Evolutionary conservation across 1,140 invertebrate genomes (phyloP).

Genomic region (Cardiocondyla obscurior): DNA sequence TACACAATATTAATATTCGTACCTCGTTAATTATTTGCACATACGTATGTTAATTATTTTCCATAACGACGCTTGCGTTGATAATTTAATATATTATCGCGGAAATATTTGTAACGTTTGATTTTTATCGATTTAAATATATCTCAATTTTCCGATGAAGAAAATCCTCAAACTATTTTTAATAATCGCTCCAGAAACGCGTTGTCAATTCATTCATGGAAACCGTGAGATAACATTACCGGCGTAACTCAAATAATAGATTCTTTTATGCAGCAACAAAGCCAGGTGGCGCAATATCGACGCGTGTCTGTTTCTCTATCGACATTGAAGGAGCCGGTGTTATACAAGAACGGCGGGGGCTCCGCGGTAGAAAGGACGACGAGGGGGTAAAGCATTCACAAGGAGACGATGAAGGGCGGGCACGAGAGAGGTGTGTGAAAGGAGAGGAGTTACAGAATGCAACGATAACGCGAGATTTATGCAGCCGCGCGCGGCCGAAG

Average conservation of each 20-base stretch:
- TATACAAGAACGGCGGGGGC: conserved; percentile 22
- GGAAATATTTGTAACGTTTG: neutral
- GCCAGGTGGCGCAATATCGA: conserved; percentile 60
- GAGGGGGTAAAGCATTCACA: neutral
- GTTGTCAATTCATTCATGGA: neutral
- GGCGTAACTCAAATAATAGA: conserved; percentile 48
- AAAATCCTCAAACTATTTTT: neutral
- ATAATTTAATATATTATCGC: neutral
- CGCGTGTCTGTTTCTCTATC: conserved; percentile 40
- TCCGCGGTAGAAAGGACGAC: conserved; percentile 11
- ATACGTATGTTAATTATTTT: neutral
- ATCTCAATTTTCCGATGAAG: neutral
- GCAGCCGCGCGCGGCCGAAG: conserved; percentile 49
- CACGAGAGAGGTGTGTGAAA: neutral
- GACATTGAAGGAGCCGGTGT: conserved; percentile 38
- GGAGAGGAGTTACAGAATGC: conserved; percentile 52
- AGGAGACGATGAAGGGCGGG: neutral
- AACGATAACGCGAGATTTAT: conserved; percentile 69
- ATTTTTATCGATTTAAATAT: conserved; percentile 10
- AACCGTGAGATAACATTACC: conserved; percentile 36
- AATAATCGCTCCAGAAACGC: neutral
- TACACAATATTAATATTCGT: neutral
- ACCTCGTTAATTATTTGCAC: neutral
- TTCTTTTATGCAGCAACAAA: conserved; percentile 66
- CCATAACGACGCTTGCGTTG: neutral